Evolutionary conservation across 2,113 vertebrate species (phyloP).

Genomic region (Xiphorhynchus elegans): DNA sequence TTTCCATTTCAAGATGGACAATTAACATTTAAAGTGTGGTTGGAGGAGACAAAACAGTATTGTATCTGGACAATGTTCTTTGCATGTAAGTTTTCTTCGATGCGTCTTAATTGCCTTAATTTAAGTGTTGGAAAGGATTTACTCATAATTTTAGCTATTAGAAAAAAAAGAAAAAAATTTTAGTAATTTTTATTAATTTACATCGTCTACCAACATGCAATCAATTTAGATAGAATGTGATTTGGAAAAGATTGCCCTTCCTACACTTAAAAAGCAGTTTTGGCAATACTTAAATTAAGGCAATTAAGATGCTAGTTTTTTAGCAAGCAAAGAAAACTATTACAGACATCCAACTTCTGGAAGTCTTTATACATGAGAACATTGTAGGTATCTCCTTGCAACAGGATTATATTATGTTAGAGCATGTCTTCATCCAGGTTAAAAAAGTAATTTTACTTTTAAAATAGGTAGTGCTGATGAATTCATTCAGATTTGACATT

Average conservation of each 20-base stretch:
- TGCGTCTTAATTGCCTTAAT: constrained; percentile 31
- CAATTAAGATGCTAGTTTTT: constrained; percentile 13
- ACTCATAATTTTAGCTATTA: not conserved
- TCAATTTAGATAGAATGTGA: not conserved
- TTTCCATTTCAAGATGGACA: not conserved
- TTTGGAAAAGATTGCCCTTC: not conserved
- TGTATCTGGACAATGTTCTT: constrained; percentile 7
- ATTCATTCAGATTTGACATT: too few species aligned
- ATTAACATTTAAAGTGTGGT: constrained; percentile 16
- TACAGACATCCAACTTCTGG: not conserved
- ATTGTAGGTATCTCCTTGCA: too few species aligned
- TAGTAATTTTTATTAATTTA: not conserved
- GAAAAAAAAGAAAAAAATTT: not conserved
- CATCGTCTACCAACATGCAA: not conserved
- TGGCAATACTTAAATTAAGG: constrained; percentile 27
- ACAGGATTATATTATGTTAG: too few species aligned
- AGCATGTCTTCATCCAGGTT: too few species aligned
- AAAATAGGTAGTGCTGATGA: too few species aligned
- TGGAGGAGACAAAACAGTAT: not conserved
- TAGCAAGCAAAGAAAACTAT: not conserved
- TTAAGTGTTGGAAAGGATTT: not conserved
- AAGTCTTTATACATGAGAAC: not conserved
- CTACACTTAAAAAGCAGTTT: constrained; percentile 11
- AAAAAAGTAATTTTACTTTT: too few species aligned
- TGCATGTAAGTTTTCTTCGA: not conserved